Conservation (phyloP, 2,888 invertebrate species). For the Noctua pronuba region DNA sequence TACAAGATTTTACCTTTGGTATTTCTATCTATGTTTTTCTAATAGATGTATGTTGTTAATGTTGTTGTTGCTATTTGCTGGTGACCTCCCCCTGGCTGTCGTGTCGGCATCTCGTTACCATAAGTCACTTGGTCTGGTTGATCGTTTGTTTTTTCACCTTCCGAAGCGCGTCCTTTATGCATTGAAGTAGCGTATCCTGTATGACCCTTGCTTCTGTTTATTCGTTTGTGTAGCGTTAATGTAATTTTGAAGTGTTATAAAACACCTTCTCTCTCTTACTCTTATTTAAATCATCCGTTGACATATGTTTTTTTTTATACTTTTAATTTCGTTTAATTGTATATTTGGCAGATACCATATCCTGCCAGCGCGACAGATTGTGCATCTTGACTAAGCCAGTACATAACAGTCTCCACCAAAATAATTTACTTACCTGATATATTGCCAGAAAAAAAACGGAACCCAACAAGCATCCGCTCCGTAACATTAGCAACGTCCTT, state of each 20-base stretch:
- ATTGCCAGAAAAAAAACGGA: constrained; percentile 72
- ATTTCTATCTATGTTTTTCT: neutral
- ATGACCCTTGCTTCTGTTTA: neutral
- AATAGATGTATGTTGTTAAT: too few relatives aligned
- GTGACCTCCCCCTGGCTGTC: neutral
- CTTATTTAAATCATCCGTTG: neutral
- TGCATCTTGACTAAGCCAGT: neutral
- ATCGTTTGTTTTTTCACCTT: neutral
- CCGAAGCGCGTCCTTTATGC: neutral
- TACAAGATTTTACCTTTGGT: neutral
- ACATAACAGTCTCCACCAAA: neutral
- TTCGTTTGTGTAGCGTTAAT: neutral
- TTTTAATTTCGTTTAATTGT: neutral
- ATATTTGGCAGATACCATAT: too few relatives aligned
- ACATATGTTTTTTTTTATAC: neutral
- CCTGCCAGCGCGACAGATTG: neutral
- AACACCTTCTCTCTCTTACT: too few relatives aligned
- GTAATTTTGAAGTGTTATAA: neutral
- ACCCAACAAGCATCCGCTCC: constrained; percentile 69
- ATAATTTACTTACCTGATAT: constrained; percentile 73
- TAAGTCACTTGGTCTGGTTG: neutral
- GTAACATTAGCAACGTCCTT: constrained; percentile 65
- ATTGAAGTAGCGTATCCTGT: neutral
- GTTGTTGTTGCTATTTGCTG: neutral
- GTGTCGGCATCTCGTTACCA: neutral